Base-by-base conservation (phyloP, 2,113 vertebrate genomes). In the Notarius quadriscutis region DNA sequence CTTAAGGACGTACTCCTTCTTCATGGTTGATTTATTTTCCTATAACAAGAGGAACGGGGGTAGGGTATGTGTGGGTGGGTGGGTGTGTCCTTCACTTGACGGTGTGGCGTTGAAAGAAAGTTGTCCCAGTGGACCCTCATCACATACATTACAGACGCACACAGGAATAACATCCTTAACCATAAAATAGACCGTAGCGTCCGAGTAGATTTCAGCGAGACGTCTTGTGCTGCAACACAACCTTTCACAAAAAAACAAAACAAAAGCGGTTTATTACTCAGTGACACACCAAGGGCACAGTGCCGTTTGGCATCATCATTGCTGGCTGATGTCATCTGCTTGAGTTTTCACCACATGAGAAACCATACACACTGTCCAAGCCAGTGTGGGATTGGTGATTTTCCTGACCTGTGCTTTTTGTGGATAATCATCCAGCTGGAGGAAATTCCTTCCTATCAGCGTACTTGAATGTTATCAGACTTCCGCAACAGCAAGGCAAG, bases 381-480 rank as follows among this genome's bases (percentile, higher is more conserved):
- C 48, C 57, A 15, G 5, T 48, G 18, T 34, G 3, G 78, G 72
- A 75, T 48, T 5, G 48, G 60, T 77, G 80, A 60, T 53, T 79
- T 57, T 87, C 72, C 57, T 57, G 27, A 67, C 65, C 4, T 4
- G 5, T 25, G 51, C 48, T 75, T 58, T 82, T 81, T 3, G 22
- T 89, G 25, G 75, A 80, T 88, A 87, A 87, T 77, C 22, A 20
- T 30, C 25, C 74, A 83, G 83, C 84, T 50, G 67, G 74, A 86
- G 81, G 65, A 86, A 81, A 72, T 87, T 86, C 75, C 84, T 79
- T 86, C 87, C 86, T 78, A 82, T 88, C 72, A 20, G 67, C 50
- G 14, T 34, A 63, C 75, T 81, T 88, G 15, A 89, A 89, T 89
- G 89, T 88, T 91, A 91, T 91, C 91, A 83, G 86, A 89, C 91